Conservation (phyloP, 2,888 invertebrate genomes). For the Operophtera brumata region DNA sequence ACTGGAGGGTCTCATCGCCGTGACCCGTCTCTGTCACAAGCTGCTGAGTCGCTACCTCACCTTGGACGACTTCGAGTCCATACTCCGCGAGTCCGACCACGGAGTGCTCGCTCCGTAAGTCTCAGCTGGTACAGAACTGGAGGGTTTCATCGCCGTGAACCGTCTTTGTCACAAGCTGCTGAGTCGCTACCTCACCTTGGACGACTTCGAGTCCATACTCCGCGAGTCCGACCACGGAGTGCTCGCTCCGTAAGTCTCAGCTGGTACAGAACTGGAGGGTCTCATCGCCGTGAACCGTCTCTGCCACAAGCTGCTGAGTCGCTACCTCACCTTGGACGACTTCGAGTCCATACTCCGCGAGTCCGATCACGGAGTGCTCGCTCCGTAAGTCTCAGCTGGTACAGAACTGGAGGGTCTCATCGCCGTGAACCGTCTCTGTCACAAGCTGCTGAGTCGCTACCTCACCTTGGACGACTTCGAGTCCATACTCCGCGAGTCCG, state of each 20-base stretch:
- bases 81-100: constrained; percentile 98
- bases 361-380: constrained; percentile 98
- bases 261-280: constrained; percentile 97
- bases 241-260: constrained; percentile 85
- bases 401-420: constrained; percentile 97
- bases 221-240: constrained; percentile 99
- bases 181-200: constrained; percentile 91
- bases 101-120: constrained; percentile 93
- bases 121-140: constrained; percentile 84
- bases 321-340: constrained; percentile 94
- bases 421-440: constrained; percentile 95
- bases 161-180: constrained; percentile 96
- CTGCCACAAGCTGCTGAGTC: constrained; percentile 94
- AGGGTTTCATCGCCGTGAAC: constrained; percentile 95
- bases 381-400: constrained; percentile 83
- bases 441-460: constrained; percentile 92
- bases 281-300: constrained; percentile 95
- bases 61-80: constrained; percentile 96
- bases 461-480: constrained; percentile 97
- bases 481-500: constrained; percentile 96
- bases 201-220: constrained; percentile 97
- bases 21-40: constrained; percentile 97
- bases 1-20: constrained; percentile 94
- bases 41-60: constrained; percentile 92
- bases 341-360: constrained; percentile 97